Percentiles rank a stretch among this genome's conserved stretches.
phyloP scores from a whole-genome alignment of 30 jellyfish, hydroid and myxozoan genomes.

The Turritopsis dohrnii region DNA sequence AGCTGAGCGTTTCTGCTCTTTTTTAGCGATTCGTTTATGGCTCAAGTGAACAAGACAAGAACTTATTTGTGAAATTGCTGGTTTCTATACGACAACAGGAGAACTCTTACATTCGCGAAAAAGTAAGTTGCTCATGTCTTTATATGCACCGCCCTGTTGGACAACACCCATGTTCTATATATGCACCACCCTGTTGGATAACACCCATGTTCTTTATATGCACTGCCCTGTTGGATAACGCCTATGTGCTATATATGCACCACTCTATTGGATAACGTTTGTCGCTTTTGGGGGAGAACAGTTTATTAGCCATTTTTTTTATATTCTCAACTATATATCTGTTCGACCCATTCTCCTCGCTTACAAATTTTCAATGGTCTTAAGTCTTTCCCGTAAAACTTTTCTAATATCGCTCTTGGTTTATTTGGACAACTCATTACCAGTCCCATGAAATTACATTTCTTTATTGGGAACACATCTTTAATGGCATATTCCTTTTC shows the following conservation, averaged over 20 bases:
- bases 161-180: too few relatives aligned
- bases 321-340: neutral
- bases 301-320: too few relatives aligned
- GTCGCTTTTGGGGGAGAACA: too few relatives aligned
- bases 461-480: constrained; percentile 80
- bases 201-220: too few relatives aligned
- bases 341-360: constrained; percentile 71
- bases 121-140: too few relatives aligned
- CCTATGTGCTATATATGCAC: too few relatives aligned
- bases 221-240: neutral
- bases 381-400: constrained; percentile 48
- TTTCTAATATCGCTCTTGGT: constrained; percentile 42
- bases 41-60: neutral
- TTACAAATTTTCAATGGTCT: constrained; percentile 47
- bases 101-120: neutral
- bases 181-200: too few relatives aligned
- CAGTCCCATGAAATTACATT: constrained; percentile 50
- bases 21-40: neutral
- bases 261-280: too few relatives aligned
- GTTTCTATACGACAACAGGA: neutral
- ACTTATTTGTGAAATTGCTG: neutral
- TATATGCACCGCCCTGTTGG: neutral
- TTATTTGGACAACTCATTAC: constrained; percentile 65
- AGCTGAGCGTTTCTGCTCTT: neutral
- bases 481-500: constrained; percentile 39